These are phyloP conservation scores for Catagonus wagneri DNA, from an alignment of 2,113 vertebrate genomes.

Conservation along the genomic window DNA sequence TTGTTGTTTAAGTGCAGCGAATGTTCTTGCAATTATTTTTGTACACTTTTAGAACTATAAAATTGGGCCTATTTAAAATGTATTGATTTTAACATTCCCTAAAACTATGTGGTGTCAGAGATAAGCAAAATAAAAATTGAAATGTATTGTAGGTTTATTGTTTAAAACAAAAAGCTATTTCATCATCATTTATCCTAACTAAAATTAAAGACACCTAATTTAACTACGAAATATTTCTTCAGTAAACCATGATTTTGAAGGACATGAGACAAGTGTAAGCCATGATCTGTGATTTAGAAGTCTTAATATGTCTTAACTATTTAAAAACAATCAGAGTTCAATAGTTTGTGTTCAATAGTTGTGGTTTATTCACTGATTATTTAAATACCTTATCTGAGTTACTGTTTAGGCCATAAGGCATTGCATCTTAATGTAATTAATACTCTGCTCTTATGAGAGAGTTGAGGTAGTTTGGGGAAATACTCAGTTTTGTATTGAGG, in stretches of 20 bases:
- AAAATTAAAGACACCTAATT: constrained; percentile 7
- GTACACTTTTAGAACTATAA: neutral
- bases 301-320: constrained; percentile 20
- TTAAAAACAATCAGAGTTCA: neutral
- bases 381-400: constrained; percentile 28
- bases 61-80: neutral
- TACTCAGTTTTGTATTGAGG: neutral
- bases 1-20: neutral
- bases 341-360: no score
- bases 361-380: neutral
- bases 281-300: constrained; percentile 1
- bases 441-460: neutral
- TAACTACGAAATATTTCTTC: neutral
- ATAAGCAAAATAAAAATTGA: constrained; percentile 13
- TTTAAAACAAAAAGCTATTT: constrained; percentile 47
- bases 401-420: neutral
- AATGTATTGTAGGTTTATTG: constrained; percentile 37
- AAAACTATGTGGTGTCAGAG: neutral
- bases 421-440: constrained; percentile 44
- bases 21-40: constrained; percentile 46
- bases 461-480: constrained; percentile 1
- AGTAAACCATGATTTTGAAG: neutral
- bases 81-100: constrained; percentile 24
- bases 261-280: neutral
- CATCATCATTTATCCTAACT: neutral